Percentiles rank a stretch among this genome's conserved stretches.
phyloP scores from a whole-genome alignment of 2,888 invertebrate species.

The Stictocephala bisonia region DNA sequence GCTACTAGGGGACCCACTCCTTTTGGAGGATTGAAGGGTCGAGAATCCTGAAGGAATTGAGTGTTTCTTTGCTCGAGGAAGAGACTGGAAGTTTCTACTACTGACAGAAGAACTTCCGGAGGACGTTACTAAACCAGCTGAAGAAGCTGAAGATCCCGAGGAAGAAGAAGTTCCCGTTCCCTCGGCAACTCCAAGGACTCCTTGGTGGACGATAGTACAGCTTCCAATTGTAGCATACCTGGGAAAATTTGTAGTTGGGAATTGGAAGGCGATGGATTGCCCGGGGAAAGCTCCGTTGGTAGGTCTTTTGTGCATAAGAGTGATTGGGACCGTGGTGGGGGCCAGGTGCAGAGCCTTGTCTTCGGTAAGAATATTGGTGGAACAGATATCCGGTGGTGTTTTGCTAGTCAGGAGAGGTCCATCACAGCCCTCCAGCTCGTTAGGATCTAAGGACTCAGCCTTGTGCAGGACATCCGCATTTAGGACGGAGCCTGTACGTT shows the following conservation, averaged over 20 bases:
- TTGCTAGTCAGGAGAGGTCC: constrained; percentile 65
- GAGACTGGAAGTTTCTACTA: constrained; percentile 44
- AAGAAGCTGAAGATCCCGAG: constrained; percentile 52
- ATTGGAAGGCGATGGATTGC: constrained; percentile 57
- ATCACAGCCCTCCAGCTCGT: constrained; percentile 63
- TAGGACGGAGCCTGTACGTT: constrained; percentile 56
- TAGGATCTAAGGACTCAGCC: constrained; percentile 53
- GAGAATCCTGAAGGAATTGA: constrained; percentile 19
- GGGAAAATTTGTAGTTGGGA: constrained; percentile 51
- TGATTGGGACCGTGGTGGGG: constrained; percentile 66
- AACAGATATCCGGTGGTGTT: constrained; percentile 66
- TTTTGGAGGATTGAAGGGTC: constrained; percentile 49
- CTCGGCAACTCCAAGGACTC: constrained; percentile 64
- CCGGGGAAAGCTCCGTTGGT: constrained; percentile 60
- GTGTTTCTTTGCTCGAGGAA: constrained; percentile 31
- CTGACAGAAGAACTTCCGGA: constrained; percentile 28
- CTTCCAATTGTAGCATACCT: constrained; percentile 63
- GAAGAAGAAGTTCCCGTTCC: constrained; percentile 55
- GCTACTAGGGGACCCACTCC: constrained; percentile 38
- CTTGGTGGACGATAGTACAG: constrained; percentile 64
- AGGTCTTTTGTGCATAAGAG: constrained; percentile 58
- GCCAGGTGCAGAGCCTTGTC: constrained; percentile 59
- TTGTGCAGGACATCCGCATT: constrained; percentile 40
- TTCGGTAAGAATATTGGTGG: constrained; percentile 55
- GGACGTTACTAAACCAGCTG: constrained; percentile 43